Percentiles rank a stretch among this genome's conserved stretches.
Conservation (phyloP, 1,140 invertebrate species). For the Drosophila pruinosa region DNA sequence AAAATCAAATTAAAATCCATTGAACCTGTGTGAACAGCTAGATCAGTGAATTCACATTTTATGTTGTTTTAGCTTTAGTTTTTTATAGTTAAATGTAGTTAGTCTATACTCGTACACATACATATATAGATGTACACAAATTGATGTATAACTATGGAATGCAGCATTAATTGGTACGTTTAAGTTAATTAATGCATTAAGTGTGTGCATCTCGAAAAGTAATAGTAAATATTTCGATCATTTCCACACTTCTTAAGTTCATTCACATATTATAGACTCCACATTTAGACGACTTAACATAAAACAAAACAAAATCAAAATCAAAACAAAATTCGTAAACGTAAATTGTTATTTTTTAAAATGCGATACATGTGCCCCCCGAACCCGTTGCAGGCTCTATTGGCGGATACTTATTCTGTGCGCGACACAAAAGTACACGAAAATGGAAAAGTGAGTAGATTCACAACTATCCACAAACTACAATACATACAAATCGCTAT, state of each 20-base stretch:
- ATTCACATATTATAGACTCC: conserved; percentile 14
- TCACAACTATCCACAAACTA: conserved; percentile 39
- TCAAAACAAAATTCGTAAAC: conserved; percentile 24
- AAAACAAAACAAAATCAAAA: neutral
- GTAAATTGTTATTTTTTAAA: conserved; percentile 49
- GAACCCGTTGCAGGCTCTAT: conserved; percentile 82
- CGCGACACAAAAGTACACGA: conserved; percentile 92
- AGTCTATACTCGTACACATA: no score
- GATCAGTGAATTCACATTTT: neutral
- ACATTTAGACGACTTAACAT: conserved; percentile 18
- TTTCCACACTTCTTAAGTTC: conserved; percentile 11
- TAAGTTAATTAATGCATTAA: neutral
- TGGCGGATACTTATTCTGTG: conserved; percentile 85
- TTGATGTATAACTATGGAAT: neutral
- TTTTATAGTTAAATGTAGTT: neutral
- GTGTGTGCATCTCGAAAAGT: neutral
- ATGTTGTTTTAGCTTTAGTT: neutral
- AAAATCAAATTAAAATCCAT: conserved; percentile 63
- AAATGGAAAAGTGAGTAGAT: conserved; percentile 90
- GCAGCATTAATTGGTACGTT: neutral
- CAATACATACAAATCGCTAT: conserved; percentile 8
- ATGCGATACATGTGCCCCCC: conserved; percentile 40
- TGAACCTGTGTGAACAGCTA: conserved; percentile 15
- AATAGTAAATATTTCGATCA: neutral
- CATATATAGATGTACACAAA: no score